A percentile compares a stretch with the other conserved stretches of the same genome.
These are phyloP conservation scores for Zapornia atra DNA, from an alignment of 2,113 vertebrate genomes.

Conservation along the genomic window DNA sequence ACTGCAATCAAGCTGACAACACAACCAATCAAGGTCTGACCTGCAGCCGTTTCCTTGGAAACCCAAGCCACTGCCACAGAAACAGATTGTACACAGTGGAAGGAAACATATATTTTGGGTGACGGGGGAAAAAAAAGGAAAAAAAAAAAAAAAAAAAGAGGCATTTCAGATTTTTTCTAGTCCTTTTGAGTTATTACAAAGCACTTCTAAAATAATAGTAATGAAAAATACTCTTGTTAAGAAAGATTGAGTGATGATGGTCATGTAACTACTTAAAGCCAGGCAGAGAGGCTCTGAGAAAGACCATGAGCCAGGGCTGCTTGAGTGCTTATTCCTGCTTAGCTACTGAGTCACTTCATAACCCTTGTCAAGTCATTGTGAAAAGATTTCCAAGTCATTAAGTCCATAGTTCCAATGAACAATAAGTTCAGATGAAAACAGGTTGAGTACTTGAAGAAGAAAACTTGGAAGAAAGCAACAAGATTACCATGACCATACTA, in stretches of 20 bases:
- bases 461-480: background rate
- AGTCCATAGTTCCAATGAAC: background rate
- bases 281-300: background rate
- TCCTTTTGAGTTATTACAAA: constrained; percentile 54
- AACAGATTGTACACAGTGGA: constrained; percentile 66
- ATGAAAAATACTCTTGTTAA: constrained; percentile 64
- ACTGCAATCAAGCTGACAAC: constrained; percentile 73
- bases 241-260: constrained; percentile 54
- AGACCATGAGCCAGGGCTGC: background rate
- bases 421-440: background rate
- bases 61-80: constrained; percentile 63
- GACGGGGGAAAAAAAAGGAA: background rate
- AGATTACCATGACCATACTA: background rate
- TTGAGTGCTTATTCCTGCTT: background rate
- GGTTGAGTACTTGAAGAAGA: background rate
- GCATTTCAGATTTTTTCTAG: background rate
- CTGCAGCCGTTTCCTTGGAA: constrained; percentile 72
- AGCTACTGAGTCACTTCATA: background rate
- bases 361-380: background rate
- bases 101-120: constrained; percentile 59
- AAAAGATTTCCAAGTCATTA: background rate
- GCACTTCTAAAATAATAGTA: constrained; percentile 39
- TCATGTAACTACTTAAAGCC: constrained; percentile 35
- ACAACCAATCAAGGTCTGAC: constrained; percentile 71
- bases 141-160: background rate